These are phyloP conservation scores for Mesodorylaimus sp. DNA, from an alignment of 2,888 invertebrate species.

Conservation along the genomic window DNA sequence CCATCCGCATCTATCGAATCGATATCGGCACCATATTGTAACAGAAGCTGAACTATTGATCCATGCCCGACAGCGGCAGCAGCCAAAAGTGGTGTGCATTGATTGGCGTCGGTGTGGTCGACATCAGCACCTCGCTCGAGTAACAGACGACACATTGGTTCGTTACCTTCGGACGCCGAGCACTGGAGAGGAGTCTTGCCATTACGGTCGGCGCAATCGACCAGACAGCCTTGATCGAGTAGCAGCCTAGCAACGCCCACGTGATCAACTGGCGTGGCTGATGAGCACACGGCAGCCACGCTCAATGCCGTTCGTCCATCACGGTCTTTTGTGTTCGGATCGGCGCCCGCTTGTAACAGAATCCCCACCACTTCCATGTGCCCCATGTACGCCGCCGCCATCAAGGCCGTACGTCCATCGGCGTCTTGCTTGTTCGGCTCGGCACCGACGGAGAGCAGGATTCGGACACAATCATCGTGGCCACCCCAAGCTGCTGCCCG, in stretches of 20 bases:
- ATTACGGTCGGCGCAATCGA: constrained; percentile 62
- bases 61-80: constrained; percentile 22
- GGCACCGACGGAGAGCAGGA: constrained; percentile 31
- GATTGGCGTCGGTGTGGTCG: constrained; percentile 60
- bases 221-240: constrained; percentile 60
- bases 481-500: constrained; percentile 55
- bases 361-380: constrained; percentile 74
- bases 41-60: constrained; percentile 22
- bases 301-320: constrained; percentile 49
- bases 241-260: constrained; percentile 43
- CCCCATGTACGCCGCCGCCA: constrained; percentile 66
- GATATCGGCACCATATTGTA: constrained; percentile 44
- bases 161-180: constrained; percentile 75
- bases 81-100: constrained; percentile 51
- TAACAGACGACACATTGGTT: constrained; percentile 71
- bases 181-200: constrained; percentile 69
- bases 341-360: constrained; percentile 44
- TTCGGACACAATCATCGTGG: constrained; percentile 35
- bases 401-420: constrained; percentile 37
- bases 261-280: constrained; percentile 4
- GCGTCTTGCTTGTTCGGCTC: constrained; percentile 29
- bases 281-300: constrained; percentile 57
- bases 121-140: constrained; percentile 79
- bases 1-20: constrained; percentile 86
- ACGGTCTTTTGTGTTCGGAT: constrained; percentile 43